Percentiles rank a stretch among this genome's conserved stretches.
Conservation (phyloP, 2,113 vertebrate genomes). For the Odontophorus gujanensis region DNA sequence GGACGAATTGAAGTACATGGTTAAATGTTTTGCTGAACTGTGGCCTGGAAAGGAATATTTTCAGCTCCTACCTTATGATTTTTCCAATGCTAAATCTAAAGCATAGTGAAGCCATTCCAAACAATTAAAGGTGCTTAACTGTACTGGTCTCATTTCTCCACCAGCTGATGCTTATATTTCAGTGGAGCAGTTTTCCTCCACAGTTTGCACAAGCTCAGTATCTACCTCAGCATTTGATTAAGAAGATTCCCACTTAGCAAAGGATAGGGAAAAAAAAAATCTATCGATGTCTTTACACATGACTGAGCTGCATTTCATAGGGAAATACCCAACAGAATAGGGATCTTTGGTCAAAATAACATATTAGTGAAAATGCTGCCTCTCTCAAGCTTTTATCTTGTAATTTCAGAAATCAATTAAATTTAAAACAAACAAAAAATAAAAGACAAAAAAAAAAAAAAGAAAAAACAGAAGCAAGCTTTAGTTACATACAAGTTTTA, state of each 20-base stretch:
- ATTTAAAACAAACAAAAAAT: too few species aligned
- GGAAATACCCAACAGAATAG: not conserved
- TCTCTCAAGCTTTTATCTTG: not conserved
- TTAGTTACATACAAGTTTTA: not conserved
- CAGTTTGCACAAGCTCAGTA: not conserved
- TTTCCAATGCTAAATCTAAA: constrained; percentile 26
- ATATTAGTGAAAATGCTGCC: not conserved
- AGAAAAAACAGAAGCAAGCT: not conserved
- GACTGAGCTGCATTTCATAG: not conserved
- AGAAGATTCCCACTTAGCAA: not conserved
- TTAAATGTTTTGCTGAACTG: constrained; percentile 14
- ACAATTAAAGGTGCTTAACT: constrained; percentile 31
- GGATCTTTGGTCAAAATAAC: not conserved
- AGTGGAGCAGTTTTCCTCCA: not conserved
- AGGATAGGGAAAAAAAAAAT: not conserved
- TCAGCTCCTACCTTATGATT: constrained; percentile 15
- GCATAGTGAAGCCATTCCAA: constrained; percentile 6
- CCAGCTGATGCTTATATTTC: not conserved
- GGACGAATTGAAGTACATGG: not conserved
- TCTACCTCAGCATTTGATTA: not conserved
- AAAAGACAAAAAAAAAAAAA: too few species aligned
- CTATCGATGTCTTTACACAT: not conserved
- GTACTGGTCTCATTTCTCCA: not conserved
- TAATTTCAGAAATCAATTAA: not conserved
- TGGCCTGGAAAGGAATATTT: not conserved